Base-by-base conservation (phyloP, 1,140 invertebrate genomes). In the Pseudomyrmex sp. region DNA sequence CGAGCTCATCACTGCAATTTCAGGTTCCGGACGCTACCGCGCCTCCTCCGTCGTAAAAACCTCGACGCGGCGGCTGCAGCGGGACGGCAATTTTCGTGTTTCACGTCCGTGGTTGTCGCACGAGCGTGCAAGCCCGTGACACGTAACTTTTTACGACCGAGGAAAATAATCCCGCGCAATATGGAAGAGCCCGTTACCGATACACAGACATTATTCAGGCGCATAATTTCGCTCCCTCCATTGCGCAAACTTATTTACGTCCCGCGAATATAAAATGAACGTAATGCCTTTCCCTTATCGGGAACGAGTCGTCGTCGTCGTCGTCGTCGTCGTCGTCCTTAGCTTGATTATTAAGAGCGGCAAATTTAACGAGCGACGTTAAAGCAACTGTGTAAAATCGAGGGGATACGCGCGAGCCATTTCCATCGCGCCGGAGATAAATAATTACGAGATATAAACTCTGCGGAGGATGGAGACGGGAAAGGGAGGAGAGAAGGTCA, bases 371-470 rank as follows among this genome's bases (percentile, higher is more conserved):
- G 75, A 68, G 52, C 26, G 52, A 52, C 35, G 4, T 77, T 58
- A 79, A 69, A 79, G 15, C 76, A 12, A 20, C 44, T 23, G 18
- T 20, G 65, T 79, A 70, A 70, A 70, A 79, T 79, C 44, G 76
- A 48, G 20, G 52, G 59, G 56, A 58, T 44, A 13, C 23, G 13
- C 4, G 13, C 15, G 23, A 2, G 23, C 15, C 46, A 12, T 46
- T 20, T 50, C 48, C 56, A 48, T 66, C 61, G 62, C 13, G 74
- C 52, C 50, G 26, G 26, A 13, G 52, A 48, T 70, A 44, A 79
- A 70, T 79, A 79, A 79, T 79, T 44, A 52, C 35, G 35, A 23
- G 35, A 58, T 79, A 58, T 79, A 79, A 79, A 79, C 35, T 46
- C 10, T 26, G 18, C 5, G 5, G 1, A 2, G 35, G 20, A 56